Base-by-base conservation (phyloP, 2,888 invertebrate species). In the Ecliptopera silaceata region DNA sequence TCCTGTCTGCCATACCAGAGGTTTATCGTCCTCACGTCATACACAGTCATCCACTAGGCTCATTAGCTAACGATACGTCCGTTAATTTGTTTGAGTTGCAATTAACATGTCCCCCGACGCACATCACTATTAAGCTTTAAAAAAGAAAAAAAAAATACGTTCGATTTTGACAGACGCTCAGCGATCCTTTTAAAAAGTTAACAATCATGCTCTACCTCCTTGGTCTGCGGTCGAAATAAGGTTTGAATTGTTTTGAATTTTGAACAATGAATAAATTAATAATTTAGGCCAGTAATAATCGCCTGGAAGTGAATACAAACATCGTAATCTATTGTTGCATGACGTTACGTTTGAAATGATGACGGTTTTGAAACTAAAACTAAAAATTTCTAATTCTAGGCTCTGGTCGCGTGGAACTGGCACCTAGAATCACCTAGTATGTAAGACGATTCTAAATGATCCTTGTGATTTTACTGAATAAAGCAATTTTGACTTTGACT, bases 41-140 rank as follows among this genome's bases (percentile, higher is more conserved):
- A 51, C 51, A 63, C 51, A 63, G 63, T 63, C 71, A 74, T 74
- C 71, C 68, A 66, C 70, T 41, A 48, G 70, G 65, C 82, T 86
- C 86, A 87, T 88, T 87, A 87, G 82, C 81, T 70, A 80, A 68
- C 79, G 82, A 86, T 88, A 84, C 74, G 75, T 79, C 80, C 77
- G 81, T 86, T 87, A 84, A 85, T 85, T 86, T 87, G 84, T 88
- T 87, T 86, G 83, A 84, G 77, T 82, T 85, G 85, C 84, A 88
- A 88, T 88, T 87, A 88, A 84, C 83, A 75, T 83, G 83, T 84
- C 87, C 73, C 50, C 77, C 80, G 77, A 84, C 71, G 80, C 70
- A 78, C 75, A 71, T 71, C 74, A 73, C 69, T 55, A 60, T 57
- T 66, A 59, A 63, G 64, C 67, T 67, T 46, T 61, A 57, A 70